A percentile compares a stretch with the other conserved stretches of the same genome.
These are phyloP conservation scores for Holothuria glaberrima DNA, from an alignment of 35 echinoderm and acorn worm species.

Conservation along the genomic window DNA sequence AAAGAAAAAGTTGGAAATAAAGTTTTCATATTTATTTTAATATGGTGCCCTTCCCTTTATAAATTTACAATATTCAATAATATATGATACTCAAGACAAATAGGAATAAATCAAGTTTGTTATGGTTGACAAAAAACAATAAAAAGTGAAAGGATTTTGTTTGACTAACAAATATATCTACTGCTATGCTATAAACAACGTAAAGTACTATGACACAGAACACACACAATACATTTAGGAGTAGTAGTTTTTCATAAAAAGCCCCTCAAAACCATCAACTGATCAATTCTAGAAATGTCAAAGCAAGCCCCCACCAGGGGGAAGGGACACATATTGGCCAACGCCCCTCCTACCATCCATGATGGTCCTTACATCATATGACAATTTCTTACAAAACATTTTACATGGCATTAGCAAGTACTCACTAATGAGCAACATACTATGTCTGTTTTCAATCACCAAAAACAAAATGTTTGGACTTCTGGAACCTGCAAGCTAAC, in stretches of 20 bases:
- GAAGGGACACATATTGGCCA: no score
- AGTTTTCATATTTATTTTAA: conserved; percentile 42
- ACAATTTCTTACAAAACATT: no score
- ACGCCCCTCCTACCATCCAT: no score
- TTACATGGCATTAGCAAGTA: no score
- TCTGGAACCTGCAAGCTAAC: no score
- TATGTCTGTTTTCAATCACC: no score
- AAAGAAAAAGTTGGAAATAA: neutral
- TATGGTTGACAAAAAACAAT: conserved; percentile 35
- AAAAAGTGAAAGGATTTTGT: conserved; percentile 31
- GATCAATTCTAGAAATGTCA: no score
- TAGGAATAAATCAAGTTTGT: conserved; percentile 53
- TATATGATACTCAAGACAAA: conserved; percentile 41
- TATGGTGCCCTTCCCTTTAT: conserved; percentile 54
- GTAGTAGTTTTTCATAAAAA: neutral
- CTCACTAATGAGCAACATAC: no score
- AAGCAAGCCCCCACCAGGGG: no score
- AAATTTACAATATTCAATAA: conserved; percentile 58
- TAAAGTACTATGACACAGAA: conserved; percentile 35
- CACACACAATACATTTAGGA: conserved; percentile 31
- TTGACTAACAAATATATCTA: conserved; percentile 31
- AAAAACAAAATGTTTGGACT: no score
- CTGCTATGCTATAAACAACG: neutral
- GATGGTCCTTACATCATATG: no score
- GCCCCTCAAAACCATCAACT: no score